Evolutionary conservation across 2,888 invertebrate genomes (phyloP).

Genomic region (Troides helena): DNA sequence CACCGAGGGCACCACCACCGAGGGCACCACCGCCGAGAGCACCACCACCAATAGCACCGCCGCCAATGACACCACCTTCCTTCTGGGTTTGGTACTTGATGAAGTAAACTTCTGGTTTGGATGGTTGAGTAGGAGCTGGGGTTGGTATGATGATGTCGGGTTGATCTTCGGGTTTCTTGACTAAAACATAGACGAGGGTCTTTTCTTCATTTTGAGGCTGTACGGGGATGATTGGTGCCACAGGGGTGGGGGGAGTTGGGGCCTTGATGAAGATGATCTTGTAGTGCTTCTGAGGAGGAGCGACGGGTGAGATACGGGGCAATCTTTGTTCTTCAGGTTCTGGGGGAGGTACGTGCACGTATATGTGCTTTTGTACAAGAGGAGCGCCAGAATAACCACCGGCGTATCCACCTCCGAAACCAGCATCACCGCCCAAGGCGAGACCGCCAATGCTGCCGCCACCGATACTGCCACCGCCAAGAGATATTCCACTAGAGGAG

Average conservation of each 20-base stretch:
- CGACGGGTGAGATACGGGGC: slow-evolving; percentile 82
- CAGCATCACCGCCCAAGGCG: slow-evolving; percentile 58
- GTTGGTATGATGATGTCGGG: slow-evolving; percentile 89
- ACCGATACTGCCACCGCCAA: slow-evolving; percentile 44
- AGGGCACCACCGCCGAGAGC: slow-evolving; percentile 51
- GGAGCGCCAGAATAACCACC: slow-evolving; percentile 78
- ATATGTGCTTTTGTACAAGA: slow-evolving; percentile 91
- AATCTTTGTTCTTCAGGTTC: slow-evolving; percentile 87
- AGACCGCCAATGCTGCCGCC: slow-evolving; percentile 39
- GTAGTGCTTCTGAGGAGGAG: slow-evolving; percentile 92
- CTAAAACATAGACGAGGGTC: slow-evolving; percentile 92
- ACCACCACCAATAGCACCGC: slow-evolving; percentile 61
- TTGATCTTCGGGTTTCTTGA: slow-evolving; percentile 92
- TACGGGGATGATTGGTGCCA: slow-evolving; percentile 89
- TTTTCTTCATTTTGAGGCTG: slow-evolving; percentile 92
- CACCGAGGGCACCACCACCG: slow-evolving; percentile 53
- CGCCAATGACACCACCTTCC: slow-evolving; percentile 65
- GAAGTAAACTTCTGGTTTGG: slow-evolving; percentile 95
- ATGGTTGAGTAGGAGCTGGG: slow-evolving; percentile 89
- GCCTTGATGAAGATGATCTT: slow-evolving; percentile 97
- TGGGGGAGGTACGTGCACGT: slow-evolving; percentile 94
- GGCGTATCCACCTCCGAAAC: slow-evolving; percentile 65
- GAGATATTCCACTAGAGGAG: slow-evolving; percentile 44
- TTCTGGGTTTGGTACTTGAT: slow-evolving; percentile 89
- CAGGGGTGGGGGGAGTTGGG: slow-evolving; percentile 90